A percentile compares a stretch with the other conserved stretches of the same genome.
phyloP scores from a whole-genome alignment of 1,140 invertebrate genomes.

The Cepaea nemoralis region DNA sequence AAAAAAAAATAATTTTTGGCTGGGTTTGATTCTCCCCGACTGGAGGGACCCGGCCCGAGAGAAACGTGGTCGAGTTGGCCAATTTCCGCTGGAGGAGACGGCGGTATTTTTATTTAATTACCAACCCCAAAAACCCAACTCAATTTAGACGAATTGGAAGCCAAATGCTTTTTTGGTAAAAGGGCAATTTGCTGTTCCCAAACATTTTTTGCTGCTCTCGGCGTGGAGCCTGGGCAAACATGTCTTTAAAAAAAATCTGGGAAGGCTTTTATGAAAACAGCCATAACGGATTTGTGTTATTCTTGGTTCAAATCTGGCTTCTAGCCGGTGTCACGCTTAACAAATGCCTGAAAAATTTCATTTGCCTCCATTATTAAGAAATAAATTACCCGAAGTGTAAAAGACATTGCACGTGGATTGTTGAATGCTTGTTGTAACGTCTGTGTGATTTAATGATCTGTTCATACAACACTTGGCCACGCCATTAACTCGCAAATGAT shows the following conservation, averaged over 20 bases:
- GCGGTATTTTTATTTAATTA: slow-evolving; percentile 36
- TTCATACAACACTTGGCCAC: too few species aligned
- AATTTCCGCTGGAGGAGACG: slow-evolving; percentile 13
- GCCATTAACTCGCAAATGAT: too few species aligned
- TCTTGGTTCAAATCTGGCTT: background rate
- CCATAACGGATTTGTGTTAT: background rate
- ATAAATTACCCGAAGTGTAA: too few species aligned
- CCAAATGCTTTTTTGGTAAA: background rate
- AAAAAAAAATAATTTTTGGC: slow-evolving; percentile 29
- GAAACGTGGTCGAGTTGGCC: slow-evolving; percentile 30
- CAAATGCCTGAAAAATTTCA: background rate
- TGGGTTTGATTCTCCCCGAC: background rate
- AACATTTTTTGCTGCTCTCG: slow-evolving; percentile 1
- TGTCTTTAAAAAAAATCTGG: background rate
- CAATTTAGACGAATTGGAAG: slow-evolving; percentile 10
- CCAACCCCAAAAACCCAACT: background rate
- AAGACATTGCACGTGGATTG: too few species aligned
- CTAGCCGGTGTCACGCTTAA: background rate
- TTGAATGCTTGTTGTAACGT: too few species aligned
- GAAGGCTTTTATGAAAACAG: background rate
- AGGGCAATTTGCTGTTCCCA: slow-evolving; percentile 13
- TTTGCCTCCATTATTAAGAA: background rate
- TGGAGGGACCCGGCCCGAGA: background rate
- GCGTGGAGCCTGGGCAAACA: background rate
- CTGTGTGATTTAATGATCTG: too few species aligned